Evolutionary conservation across 2,888 invertebrate species (phyloP), one percentile per base, ranked within the genome.

Genomic region (Zaprionus lineosus): DNA sequence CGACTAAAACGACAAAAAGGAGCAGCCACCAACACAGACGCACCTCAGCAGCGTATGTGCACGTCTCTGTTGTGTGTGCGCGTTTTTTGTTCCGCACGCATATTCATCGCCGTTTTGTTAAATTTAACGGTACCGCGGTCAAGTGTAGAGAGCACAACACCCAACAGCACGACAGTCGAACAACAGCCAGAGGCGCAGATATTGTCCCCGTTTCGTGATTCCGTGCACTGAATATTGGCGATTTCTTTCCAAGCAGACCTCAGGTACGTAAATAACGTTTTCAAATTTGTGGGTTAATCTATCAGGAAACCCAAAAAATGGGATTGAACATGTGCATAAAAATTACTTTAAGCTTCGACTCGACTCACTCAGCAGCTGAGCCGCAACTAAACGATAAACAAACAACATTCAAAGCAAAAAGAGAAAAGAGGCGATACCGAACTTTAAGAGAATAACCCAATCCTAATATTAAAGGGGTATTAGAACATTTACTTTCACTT

Each of bases 91-190:
- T 66, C 82, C 83, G 59, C 82, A 78, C 84, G 84, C 82, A 77
- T 57, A 51, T 83, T 65, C 65, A 68, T 65, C 71, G 48, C 56
- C 36, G 63, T 58, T 68, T 65, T 84, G 77, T 70, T 67, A 46
- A 65, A 67, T 65, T 71, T 78, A 84, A 84, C 77, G 77, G 77
- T 84, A 66, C 59, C 85, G 78, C 85, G 83, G 74, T 82, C 83
- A 81, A 77, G 83, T 82, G 67, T 63, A 62, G 55, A 70, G 53
- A 60, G 43, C 37, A 39, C 44, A 19, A 43, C 47, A 33, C 31
- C 21, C 11, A 40, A 52, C 41, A 44, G 41, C 14, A 40, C 57
- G 48, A n/a, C n/a, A n/a, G n/a, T n/a, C n/a, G n/a, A n/a, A n/a
- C n/a, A n/a, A n/a, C n/a, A n/a, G n/a, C 63, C 33, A 72, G 55